phyloP scores from a whole-genome alignment of 2,113 vertebrate genomes.

The Silurus meridionalis region DNA sequence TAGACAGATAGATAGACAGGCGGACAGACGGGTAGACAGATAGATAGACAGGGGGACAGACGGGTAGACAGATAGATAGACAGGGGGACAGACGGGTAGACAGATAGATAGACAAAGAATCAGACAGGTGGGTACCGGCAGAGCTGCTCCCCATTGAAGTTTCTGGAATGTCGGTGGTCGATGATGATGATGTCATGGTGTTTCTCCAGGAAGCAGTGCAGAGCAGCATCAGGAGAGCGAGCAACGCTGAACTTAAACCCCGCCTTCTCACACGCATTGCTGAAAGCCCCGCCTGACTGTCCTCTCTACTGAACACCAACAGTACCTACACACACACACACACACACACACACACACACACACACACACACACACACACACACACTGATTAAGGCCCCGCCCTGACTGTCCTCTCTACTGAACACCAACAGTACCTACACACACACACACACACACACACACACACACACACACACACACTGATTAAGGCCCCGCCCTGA shows the following conservation, averaged over 20 bases:
- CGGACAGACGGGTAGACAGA: no score
- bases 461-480: no score
- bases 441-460: no score
- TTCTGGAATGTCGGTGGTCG: slow-evolving; percentile 90
- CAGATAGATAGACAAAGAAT: background rate
- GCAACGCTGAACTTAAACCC: slow-evolving; percentile 85
- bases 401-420: no score
- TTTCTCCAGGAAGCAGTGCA: slow-evolving; percentile 88
- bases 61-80: background rate
- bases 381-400: no score
- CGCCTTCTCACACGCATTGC: slow-evolving; percentile 91
- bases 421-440: no score
- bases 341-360: slow-evolving; percentile 35
- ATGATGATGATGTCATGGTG: slow-evolving; percentile 95
- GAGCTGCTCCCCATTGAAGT: slow-evolving; percentile 90
- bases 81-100: background rate
- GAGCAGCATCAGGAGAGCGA: slow-evolving; percentile 82
- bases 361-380: slow-evolving; percentile 42
- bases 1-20: background rate
- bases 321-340: slow-evolving; percentile 81
- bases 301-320: slow-evolving; percentile 97
- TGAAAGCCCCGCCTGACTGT: slow-evolving; percentile 92
- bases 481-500: background rate
- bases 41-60: background rate
- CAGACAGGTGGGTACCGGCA: slow-evolving; percentile 78